Conservation (phyloP, 1,140 invertebrate genomes). For the Popillia japonica region DNA sequence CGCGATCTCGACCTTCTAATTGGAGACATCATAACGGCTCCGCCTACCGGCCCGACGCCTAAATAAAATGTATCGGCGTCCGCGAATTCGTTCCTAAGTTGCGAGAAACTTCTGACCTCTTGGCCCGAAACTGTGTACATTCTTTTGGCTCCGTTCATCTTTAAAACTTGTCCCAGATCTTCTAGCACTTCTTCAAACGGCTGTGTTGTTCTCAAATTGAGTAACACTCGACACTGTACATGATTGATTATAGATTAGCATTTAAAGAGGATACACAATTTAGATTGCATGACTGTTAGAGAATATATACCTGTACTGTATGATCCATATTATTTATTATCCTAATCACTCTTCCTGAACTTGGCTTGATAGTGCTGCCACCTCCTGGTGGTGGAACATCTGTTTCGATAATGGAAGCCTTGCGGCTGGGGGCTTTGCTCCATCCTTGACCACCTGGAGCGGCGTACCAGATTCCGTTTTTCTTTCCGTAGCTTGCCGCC, state of each 20-base stretch:
- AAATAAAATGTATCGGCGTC: constrained; percentile 92
- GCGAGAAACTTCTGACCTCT: constrained; percentile 92
- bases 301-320: constrained; percentile 77
- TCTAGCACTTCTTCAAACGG: constrained; percentile 94
- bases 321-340: constrained; percentile 93
- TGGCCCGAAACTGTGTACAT: constrained; percentile 91
- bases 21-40: constrained; percentile 66
- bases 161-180: constrained; percentile 90
- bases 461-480: constrained; percentile 86
- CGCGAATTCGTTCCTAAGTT: constrained; percentile 88
- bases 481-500: constrained; percentile 87
- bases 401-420: constrained; percentile 78
- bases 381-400: constrained; percentile 67
- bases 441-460: constrained; percentile 68
- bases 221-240: constrained; percentile 81
- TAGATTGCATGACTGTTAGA: background rate
- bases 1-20: constrained; percentile 76
- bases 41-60: constrained; percentile 66
- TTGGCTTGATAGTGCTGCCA: constrained; percentile 74
- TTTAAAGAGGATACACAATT: background rate
- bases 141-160: constrained; percentile 87
- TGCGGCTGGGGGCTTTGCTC: constrained; percentile 70
- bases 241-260: background rate
- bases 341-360: constrained; percentile 84
- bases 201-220: constrained; percentile 91